Base-by-base conservation (phyloP, 2,888 invertebrate genomes). In the Sarcophaga subvicina region DNA sequence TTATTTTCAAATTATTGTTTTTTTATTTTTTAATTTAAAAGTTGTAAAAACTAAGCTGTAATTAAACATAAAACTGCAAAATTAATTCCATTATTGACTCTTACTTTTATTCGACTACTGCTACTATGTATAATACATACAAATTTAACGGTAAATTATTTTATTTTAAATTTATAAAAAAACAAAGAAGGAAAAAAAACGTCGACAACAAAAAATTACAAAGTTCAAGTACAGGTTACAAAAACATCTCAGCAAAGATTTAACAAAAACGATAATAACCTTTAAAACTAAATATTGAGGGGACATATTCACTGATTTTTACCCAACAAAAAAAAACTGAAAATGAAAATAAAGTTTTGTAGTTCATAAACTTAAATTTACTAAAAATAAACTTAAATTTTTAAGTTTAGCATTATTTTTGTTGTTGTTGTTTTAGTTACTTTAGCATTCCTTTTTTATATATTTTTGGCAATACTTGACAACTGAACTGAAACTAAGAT, bases 201-300 rank as follows among this genome's bases (percentile, higher is more conserved):
- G 14, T 59, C 60, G 4, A 4, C 12, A 62, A 47, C 17, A 47
- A 80, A 76, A 64, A 54, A 59, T 45, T 45, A 72, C 27, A 78
- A 88, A 86, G 89, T 89, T 89, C 89, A 89, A 89, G 89, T 88
- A 88, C 88, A 87, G 88, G 88, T 88, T 90, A 89, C 86, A 88
- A 78, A 79, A 85, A 85, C 85, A 86, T 80, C 47, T 59, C 70
- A 75, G 78, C 59, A 54, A 54, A 86, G 86, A 85, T 83, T 75
- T 66, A 64, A 70, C 22, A 66, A 64, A 69, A 77, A 71, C 78
- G 73, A 83, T 76, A 85, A 86, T 86, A 82, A 86, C 86, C 86
- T 86, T 86, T 86, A 86, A 83, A 80, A 86, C 37, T 20, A 45
- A 75, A 82, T 49, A 85, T 71, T 79, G 37, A 82, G 64, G 79